Evolutionary conservation across 1,140 invertebrate species (phyloP), one percentile per base, ranked within the genome.

Genomic region (Heliothis subflexa): DNA sequence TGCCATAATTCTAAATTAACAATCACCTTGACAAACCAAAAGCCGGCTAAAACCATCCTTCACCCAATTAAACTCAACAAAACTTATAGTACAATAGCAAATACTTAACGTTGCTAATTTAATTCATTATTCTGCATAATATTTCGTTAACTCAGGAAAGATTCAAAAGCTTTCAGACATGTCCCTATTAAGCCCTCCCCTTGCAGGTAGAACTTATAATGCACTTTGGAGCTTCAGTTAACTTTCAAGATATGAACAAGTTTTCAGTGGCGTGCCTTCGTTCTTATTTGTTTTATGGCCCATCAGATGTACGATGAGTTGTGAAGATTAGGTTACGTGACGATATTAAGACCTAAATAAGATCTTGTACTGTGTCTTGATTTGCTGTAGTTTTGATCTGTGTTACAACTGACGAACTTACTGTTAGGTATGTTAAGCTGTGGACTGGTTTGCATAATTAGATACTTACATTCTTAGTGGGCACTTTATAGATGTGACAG

Each of bases 131-230:
- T 76, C 54, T 62, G 49, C 68, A 76, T 47, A 80, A 81, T 84
- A 79, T 81, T 81, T 77, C 21, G 73, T 78, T 71, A 70, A 81
- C 28, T 76, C 18, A 45, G 77, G 75, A 73, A 79, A 85, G 78
- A 82, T 85, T 82, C 45, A 66, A 80, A 82, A 85, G 82, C 80
- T 83, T 78, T 85, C 82, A 82, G 79, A 79, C 79, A 71, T 81
- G 76, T 84, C 78, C 75, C 66, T 78, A 77, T 84, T 79, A 78
- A 82, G 78, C 78, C 79, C 74, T 77, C 80, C 75, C 59, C 77
- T 59, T 33, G 57, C 82, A 84, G 81, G 79, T 84, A 74, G 81
- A 84, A 86, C 80, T 86, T 86, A 84, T 86, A 84, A 84, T 86
- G 85, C 85, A 86, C 85, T 86, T 86, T 47, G 62, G 16, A 66